Percentiles rank a stretch among this genome's conserved stretches.
phyloP scores from a whole-genome alignment of 2,113 vertebrate species.

The Asarcornis scutulata region DNA sequence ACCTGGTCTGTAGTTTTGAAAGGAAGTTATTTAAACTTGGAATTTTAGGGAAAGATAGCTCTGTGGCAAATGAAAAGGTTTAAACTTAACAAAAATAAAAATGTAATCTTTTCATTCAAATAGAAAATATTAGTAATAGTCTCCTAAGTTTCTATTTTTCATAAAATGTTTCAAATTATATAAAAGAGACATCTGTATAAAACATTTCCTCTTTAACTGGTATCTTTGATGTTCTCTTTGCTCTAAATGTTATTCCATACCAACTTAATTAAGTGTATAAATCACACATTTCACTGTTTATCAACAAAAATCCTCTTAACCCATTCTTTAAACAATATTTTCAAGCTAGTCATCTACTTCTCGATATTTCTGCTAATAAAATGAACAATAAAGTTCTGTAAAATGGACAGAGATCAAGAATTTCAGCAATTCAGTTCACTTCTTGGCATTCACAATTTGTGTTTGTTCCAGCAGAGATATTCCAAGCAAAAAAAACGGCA shows the following conservation, averaged over 20 bases:
- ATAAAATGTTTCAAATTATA: not conserved
- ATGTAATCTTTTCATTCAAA: not conserved
- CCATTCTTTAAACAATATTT: constrained; percentile 37
- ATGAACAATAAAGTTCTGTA: constrained; percentile 1
- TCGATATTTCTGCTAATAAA: not conserved
- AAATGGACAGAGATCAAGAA: constrained; percentile 39
- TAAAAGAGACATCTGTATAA: not conserved
- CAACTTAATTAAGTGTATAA: not conserved
- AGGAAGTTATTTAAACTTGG: not conserved
- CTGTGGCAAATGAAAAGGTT: not conserved
- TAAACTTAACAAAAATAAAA: not conserved
- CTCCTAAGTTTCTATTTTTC: not conserved
- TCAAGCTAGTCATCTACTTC: constrained; percentile 5
- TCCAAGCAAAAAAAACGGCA: constrained; percentile 13
- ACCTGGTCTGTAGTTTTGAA: not conserved
- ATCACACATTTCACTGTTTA: constrained; percentile 5
- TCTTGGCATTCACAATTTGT: not conserved
- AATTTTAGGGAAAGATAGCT: not conserved
- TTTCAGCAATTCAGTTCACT: not conserved
- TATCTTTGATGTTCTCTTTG: not conserved
- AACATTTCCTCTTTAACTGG: not conserved
- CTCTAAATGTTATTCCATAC: not conserved
- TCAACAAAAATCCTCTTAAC: not conserved
- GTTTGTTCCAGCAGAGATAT: not conserved
- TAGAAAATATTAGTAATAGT: not conserved